Percentiles rank a stretch among this genome's conserved stretches.
These are phyloP conservation scores for Enteromius trimaculatus DNA, from an alignment of 2,797 vertebrate genomes.

Conservation along the genomic window DNA sequence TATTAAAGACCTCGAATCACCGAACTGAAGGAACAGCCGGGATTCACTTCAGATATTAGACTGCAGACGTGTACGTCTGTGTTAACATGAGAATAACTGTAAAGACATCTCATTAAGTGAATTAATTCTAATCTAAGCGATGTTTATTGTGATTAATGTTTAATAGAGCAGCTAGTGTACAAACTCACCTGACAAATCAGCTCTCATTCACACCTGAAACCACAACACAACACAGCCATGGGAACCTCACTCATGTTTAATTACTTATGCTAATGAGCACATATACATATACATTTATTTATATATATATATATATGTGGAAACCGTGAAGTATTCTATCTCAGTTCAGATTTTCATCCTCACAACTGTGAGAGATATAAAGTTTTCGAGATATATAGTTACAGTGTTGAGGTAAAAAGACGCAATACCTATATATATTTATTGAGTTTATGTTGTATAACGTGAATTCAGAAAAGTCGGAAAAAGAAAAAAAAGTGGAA, in stretches of 20 bases:
- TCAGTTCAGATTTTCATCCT: too few relatives aligned
- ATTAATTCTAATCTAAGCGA: background rate
- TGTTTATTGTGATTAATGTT: background rate
- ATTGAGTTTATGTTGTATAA: too few relatives aligned
- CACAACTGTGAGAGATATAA: too few relatives aligned
- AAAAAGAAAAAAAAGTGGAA: too few relatives aligned
- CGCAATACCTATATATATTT: background rate
- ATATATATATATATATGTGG: too few relatives aligned
- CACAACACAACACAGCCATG: slow-evolving; percentile 1
- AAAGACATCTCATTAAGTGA: too few relatives aligned
- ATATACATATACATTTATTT: background rate
- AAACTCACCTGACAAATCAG: slow-evolving; percentile 9
- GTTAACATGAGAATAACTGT: background rate
- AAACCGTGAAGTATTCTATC: background rate
- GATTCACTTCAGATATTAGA: background rate
- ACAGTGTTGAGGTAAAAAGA: background rate
- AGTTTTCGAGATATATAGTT: background rate
- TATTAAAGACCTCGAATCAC: slow-evolving; percentile 22
- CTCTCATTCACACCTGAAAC: slow-evolving; percentile 12
- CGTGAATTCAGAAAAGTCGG: too few relatives aligned
- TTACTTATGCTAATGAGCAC: background rate
- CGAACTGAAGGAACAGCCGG: too few relatives aligned
- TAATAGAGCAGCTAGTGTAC: background rate
- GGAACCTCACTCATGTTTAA: background rate
- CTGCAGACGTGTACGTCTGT: background rate